Conservation (phyloP, 2,113 vertebrate species). For the Malurus cyaneus region DNA sequence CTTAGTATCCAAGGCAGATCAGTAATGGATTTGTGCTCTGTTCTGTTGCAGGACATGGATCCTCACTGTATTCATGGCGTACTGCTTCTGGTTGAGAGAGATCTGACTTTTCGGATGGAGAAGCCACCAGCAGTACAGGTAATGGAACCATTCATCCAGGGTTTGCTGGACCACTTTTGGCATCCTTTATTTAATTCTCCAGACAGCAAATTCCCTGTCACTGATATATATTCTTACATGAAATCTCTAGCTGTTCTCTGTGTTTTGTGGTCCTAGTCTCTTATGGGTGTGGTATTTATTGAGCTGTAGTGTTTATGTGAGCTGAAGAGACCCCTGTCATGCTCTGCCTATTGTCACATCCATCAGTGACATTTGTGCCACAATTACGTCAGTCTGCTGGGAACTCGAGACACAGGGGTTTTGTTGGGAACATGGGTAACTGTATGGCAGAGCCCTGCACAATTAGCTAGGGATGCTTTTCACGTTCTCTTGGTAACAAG, state of each 20-base stretch:
- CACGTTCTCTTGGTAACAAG: not conserved
- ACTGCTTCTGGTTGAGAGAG: conserved; percentile 80
- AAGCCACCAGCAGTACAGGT: conserved; percentile 80
- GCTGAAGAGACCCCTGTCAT: not conserved
- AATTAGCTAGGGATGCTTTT: not conserved
- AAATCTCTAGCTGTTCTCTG: not conserved
- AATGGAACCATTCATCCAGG: not conserved
- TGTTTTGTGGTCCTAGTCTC: not conserved
- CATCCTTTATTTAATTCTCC: not conserved
- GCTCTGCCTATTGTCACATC: not conserved
- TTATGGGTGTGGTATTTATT: not conserved
- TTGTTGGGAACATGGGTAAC: not conserved
- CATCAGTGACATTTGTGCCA: not conserved
- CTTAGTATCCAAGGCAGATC: not conserved
- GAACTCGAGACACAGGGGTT: not conserved
- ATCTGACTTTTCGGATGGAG: conserved; percentile 72
- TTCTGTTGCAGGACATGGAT: conserved; percentile 63
- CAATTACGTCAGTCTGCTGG: not conserved
- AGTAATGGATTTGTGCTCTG: not conserved
- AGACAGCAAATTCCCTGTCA: not conserved
- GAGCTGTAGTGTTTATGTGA: not conserved
- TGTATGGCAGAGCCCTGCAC: not conserved
- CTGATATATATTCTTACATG: not conserved
- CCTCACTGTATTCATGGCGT: conserved; percentile 81
- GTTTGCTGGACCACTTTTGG: not conserved